A percentile compares a stretch with the other conserved stretches of the same genome.
phyloP scores from a whole-genome alignment of 2,888 invertebrate species.

The Pyrrhia umbra region DNA sequence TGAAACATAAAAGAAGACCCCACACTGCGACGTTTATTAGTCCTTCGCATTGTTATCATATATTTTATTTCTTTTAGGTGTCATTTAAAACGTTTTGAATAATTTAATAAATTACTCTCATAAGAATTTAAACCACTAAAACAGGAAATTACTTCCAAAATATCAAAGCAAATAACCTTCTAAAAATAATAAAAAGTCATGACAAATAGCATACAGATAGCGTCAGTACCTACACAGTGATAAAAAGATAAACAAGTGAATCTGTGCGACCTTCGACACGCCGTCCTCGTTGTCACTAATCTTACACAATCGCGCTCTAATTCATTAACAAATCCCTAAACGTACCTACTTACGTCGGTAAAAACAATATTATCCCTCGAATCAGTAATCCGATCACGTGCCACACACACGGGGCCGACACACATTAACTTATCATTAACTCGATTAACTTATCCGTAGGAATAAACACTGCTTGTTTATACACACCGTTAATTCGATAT shows the following conservation, averaged over 20 bases:
- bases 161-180: slow-evolving; percentile 42
- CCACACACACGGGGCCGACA: slow-evolving; percentile 74
- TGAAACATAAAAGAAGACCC: slow-evolving; percentile 64
- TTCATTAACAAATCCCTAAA: slow-evolving; percentile 76
- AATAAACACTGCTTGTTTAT: slow-evolving; percentile 75
- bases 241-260: slow-evolving; percentile 79
- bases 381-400: slow-evolving; percentile 86
- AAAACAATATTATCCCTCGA: slow-evolving; percentile 81
- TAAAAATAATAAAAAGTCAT: slow-evolving; percentile 42
- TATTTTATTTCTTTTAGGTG: slow-evolving; percentile 23
- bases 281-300: slow-evolving; percentile 69
- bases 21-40: slow-evolving; percentile 46
- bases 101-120: slow-evolving; percentile 20
- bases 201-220: slow-evolving; percentile 50
- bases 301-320: slow-evolving; percentile 68
- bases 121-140: slow-evolving; percentile 13
- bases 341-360: slow-evolving; percentile 81
- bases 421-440: slow-evolving; percentile 84
- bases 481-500: slow-evolving; percentile 81
- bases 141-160: slow-evolving; percentile 26
- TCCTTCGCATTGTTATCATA: slow-evolving; percentile 47
- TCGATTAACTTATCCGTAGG: slow-evolving; percentile 71
- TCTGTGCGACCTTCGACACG: slow-evolving; percentile 78
- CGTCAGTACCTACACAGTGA: slow-evolving; percentile 51
- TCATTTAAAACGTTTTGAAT: slow-evolving; percentile 3